phyloP scores from a whole-genome alignment of 2,888 invertebrate genomes.

The Volucella inflata region DNA sequence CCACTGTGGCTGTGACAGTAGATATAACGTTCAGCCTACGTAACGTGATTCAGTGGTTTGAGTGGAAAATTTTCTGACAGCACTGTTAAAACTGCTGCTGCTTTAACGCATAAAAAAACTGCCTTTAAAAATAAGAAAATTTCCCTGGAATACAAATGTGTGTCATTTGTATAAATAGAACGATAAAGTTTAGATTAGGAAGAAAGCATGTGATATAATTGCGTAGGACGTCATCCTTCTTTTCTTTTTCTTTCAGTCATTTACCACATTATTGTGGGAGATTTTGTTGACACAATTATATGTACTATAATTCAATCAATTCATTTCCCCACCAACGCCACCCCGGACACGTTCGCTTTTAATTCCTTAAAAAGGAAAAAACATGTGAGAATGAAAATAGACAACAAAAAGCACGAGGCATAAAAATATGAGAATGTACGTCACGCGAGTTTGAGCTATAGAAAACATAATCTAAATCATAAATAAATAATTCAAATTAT shows the following conservation, averaged over 20 bases:
- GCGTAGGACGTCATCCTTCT: neutral
- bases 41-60: neutral
- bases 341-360: neutral
- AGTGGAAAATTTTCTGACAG: neutral
- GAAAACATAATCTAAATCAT: too few species aligned
- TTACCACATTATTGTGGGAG: neutral
- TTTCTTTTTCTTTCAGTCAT: too few species aligned
- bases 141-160: neutral
- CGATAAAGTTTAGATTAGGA: conserved; percentile 1
- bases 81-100: too few species aligned
- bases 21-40: neutral
- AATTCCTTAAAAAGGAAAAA: neutral
- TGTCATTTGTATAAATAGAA: conserved; percentile 15
- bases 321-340: neutral
- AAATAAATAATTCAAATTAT: too few species aligned
- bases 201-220: conserved; percentile 4
- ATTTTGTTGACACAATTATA: neutral
- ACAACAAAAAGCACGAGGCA: too few species aligned
- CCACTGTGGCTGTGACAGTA: neutral
- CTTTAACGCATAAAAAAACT: too few species aligned
- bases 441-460: too few species aligned
- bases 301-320: neutral
- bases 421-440: too few species aligned
- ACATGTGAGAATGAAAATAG: too few species aligned
- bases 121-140: neutral